These are phyloP conservation scores for Drosophila parvula DNA, from an alignment of 1,140 invertebrate species.

Conservation along the genomic window DNA sequence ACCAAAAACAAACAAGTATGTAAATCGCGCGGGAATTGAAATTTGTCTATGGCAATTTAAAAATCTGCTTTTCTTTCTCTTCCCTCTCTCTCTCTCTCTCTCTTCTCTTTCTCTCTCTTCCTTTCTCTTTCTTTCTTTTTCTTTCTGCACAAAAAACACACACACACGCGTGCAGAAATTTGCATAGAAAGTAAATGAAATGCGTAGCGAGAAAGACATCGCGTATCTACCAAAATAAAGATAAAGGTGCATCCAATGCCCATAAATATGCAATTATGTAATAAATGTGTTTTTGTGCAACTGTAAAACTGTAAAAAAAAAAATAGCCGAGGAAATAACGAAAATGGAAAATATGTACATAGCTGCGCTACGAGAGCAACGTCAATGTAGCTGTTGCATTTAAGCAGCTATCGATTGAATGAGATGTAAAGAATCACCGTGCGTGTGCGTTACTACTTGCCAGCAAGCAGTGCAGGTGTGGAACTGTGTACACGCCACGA, in stretches of 20 bases:
- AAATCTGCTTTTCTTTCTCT: conserved; percentile 66
- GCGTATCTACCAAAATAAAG: conserved; percentile 57
- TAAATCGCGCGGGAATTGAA: conserved; percentile 66
- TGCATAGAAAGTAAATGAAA: conserved; percentile 66
- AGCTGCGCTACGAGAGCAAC: conserved; percentile 1
- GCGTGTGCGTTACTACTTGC: background rate
- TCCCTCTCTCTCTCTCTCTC: conserved; percentile 26
- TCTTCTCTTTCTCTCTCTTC: conserved; percentile 26
- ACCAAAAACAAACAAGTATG: conserved; percentile 35
- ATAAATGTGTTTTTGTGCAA: conserved; percentile 38
- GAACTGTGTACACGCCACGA: conserved; percentile 10
- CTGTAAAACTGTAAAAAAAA: conserved; percentile 4
- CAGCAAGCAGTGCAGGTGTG: background rate
- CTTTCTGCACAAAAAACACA: conserved; percentile 16
- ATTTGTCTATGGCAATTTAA: conserved; percentile 73
- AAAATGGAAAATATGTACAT: background rate
- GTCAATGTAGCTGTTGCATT: conserved; percentile 26
- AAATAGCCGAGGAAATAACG: background rate
- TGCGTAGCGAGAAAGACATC: conserved; percentile 53
- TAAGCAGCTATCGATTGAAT: conserved; percentile 10
- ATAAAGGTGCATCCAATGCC: conserved; percentile 19
- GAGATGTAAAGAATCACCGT: background rate
- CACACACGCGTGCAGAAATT: conserved; percentile 49
- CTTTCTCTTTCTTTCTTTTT: conserved; percentile 8
- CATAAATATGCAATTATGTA: conserved; percentile 66